These are phyloP conservation scores for Tachyglossus aculeatus DNA, from an alignment of 2,797 vertebrate genomes.

Conservation along the genomic window DNA sequence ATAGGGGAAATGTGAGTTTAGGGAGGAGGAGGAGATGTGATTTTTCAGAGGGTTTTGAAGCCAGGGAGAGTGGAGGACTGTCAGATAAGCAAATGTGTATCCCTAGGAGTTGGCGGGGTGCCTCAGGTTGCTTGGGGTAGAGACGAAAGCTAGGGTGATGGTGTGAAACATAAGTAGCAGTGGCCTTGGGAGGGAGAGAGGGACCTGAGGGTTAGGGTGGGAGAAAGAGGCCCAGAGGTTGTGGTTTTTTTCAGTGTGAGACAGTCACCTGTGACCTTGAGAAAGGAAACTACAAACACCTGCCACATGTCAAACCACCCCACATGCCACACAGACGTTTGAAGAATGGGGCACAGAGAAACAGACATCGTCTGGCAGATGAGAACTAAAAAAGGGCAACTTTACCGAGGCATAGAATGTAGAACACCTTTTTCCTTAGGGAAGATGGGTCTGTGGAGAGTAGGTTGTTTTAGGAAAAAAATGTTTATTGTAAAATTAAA, in stretches of 20 bases:
- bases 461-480: too few species aligned
- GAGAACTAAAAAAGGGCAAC: slow-evolving; percentile 17
- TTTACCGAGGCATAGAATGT: too few species aligned
- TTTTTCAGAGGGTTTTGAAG: too few species aligned
- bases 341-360: slow-evolving; percentile 28
- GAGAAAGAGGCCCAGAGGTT: slow-evolving; percentile 55
- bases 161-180: slow-evolving; percentile 1
- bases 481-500: too few species aligned
- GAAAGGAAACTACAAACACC: slow-evolving; percentile 66
- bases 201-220: slow-evolving; percentile 59
- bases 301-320: slow-evolving; percentile 49
- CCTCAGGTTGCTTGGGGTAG: slow-evolving; percentile 22
- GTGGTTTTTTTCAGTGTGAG: slow-evolving; percentile 59
- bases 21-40: too few species aligned
- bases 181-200: slow-evolving; percentile 58
- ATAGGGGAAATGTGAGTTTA: too few species aligned
- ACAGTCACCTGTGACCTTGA: slow-evolving; percentile 69
- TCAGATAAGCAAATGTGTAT: too few species aligned
- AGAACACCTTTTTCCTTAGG: too few species aligned
- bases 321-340: slow-evolving; percentile 63
- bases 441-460: too few species aligned
- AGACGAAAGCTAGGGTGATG: background rate
- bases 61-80: too few species aligned
- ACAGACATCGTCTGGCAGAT: slow-evolving; percentile 8
- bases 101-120: slow-evolving; percentile 24